Percentiles rank a stretch among this genome's conserved stretches.
Evolutionary conservation across 1,140 invertebrate genomes (phyloP).

Genomic region (Drosophila repleta): DNA sequence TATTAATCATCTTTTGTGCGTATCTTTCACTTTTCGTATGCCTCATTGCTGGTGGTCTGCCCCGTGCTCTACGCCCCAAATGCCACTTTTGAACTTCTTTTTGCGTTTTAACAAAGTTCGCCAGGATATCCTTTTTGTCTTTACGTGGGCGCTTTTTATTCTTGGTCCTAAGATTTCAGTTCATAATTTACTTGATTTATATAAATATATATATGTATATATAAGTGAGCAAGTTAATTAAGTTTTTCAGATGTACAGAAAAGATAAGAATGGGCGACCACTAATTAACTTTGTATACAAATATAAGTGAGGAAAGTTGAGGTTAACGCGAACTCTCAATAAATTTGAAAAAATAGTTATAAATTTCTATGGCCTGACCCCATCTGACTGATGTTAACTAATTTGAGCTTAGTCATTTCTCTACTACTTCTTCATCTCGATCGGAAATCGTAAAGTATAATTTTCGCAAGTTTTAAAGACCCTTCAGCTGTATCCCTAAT

Average conservation of each 20-base stretch:
- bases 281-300: not conserved
- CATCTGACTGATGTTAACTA: too few species aligned
- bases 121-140: constrained; percentile 66
- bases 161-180: constrained; percentile 58
- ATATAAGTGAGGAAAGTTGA: not conserved
- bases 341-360: too few species aligned
- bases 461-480: too few species aligned
- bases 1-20: constrained; percentile 82
- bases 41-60: constrained; percentile 51
- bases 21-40: constrained; percentile 68
- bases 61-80: constrained; percentile 2
- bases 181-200: constrained; percentile 62
- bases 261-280: constrained; percentile 46
- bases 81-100: constrained; percentile 58
- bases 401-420: too few species aligned
- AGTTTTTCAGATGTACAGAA: constrained; percentile 42
- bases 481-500: too few species aligned
- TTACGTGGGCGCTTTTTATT: constrained; percentile 35
- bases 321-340: not conserved
- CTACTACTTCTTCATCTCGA: too few species aligned
- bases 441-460: too few species aligned
- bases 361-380: too few species aligned
- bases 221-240: constrained; percentile 82
- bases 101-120: constrained; percentile 10
- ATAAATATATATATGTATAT: constrained; percentile 19